Percentiles rank a stretch among this genome's conserved stretches.
Evolutionary conservation across 2,113 vertebrate genomes (phyloP).

Genomic region (Syngnathus scovelli): DNA sequence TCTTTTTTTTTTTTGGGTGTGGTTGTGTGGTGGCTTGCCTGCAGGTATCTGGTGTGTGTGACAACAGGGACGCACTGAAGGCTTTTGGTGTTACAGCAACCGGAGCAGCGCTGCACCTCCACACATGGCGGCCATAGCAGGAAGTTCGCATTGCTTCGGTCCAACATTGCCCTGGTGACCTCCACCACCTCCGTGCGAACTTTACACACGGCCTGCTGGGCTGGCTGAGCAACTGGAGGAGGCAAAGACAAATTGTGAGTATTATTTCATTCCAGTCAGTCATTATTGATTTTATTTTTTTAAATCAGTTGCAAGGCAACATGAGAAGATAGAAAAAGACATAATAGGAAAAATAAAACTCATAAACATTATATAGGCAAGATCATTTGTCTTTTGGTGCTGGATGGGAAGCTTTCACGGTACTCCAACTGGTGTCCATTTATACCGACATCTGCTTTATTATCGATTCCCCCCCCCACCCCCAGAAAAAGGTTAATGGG

Average conservation of each 20-base stretch:
- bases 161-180: constrained; percentile 87
- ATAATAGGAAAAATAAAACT: no score
- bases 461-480: neutral
- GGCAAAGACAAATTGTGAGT: constrained; percentile 3
- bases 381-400: constrained; percentile 10
- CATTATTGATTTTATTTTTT: no score
- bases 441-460: constrained; percentile 23
- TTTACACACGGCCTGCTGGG: constrained; percentile 89
- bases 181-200: constrained; percentile 87
- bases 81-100: constrained; percentile 90
- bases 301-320: no score
- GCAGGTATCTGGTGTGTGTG: constrained; percentile 78
- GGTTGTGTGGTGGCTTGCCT: constrained; percentile 47
- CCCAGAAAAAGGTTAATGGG: constrained; percentile 26
- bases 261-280: neutral
- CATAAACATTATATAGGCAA: neutral
- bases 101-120: constrained; percentile 94
- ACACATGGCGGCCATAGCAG: constrained; percentile 92
- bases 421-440: neutral
- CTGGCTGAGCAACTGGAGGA: constrained; percentile 74
- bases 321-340: no score
- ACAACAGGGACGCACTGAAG: constrained; percentile 81
- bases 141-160: constrained; percentile 91
- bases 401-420: constrained; percentile 5
- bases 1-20: no score